These are phyloP conservation scores for Crypturellus tataupa DNA, from an alignment of 2,797 vertebrate species.

Conservation along the genomic window DNA sequence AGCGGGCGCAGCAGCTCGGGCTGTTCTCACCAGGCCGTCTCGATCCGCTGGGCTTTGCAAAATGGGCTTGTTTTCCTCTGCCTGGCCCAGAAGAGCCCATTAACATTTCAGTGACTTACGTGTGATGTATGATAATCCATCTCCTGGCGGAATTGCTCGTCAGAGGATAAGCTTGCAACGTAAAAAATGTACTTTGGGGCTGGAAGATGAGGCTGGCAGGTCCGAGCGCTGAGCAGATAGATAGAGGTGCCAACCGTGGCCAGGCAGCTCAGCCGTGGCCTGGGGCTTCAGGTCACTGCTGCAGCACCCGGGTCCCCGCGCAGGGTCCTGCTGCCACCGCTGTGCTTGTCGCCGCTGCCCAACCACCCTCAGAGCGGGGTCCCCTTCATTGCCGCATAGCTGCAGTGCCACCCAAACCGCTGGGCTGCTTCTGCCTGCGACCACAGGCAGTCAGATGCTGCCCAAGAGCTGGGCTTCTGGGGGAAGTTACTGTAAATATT, in stretches of 20 bases:
- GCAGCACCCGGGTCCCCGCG: no score
- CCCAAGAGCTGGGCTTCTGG: slow-evolving; percentile 72
- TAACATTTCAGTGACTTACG: slow-evolving; percentile 26
- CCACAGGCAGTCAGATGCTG: slow-evolving; percentile 45
- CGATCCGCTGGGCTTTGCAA: slow-evolving; percentile 5
- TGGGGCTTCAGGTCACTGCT: neutral
- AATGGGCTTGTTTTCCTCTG: slow-evolving; percentile 20
- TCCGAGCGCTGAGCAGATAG: slow-evolving; percentile 48
- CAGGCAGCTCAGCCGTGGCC: slow-evolving; percentile 24
- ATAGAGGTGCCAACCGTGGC: slow-evolving; percentile 12
- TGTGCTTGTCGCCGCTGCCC: no score
- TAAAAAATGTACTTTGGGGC: slow-evolving; percentile 21
- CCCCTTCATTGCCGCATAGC: neutral
- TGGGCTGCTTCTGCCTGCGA: slow-evolving; percentile 60
- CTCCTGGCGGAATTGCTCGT: slow-evolving; percentile 24
- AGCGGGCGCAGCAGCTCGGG: neutral
- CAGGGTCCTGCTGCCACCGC: no score
- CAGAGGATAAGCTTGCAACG: slow-evolving; percentile 37
- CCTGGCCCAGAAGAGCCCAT: neutral
- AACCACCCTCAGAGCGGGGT: no score
- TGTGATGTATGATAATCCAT: slow-evolving; percentile 2
- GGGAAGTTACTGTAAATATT: slow-evolving; percentile 60
- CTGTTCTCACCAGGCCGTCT: neutral
- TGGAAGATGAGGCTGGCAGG: slow-evolving; percentile 21
- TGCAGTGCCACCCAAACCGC: neutral